phyloP scores from a whole-genome alignment of 2,113 vertebrate genomes.

The Chloropsis cyanopogon region DNA sequence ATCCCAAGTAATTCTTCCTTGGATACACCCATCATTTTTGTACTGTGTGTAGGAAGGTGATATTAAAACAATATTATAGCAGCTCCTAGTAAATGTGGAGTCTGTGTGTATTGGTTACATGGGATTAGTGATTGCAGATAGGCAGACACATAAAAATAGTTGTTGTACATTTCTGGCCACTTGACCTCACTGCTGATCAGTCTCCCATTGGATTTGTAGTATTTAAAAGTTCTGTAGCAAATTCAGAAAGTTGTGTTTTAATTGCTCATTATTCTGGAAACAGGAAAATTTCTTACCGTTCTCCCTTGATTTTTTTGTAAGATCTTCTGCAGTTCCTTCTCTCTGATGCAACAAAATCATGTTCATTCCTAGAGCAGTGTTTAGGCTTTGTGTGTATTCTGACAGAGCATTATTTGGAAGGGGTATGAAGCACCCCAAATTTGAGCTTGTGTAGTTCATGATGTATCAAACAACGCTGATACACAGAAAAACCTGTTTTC shows the following conservation, averaged over 20 bases:
- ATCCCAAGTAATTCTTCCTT: neutral
- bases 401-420: neutral
- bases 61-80: neutral
- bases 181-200: neutral
- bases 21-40: rapidly evolving
- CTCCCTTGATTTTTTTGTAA: neutral
- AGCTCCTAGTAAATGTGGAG: neutral
- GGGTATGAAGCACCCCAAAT: neutral
- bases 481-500: neutral
- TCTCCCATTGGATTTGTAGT: neutral
- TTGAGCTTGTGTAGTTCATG: neutral
- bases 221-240: neutral
- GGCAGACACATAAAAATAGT: neutral
- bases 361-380: neutral
- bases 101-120: neutral
- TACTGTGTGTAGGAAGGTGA: neutral
- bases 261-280: neutral
- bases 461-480: neutral
- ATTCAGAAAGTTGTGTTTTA: neutral
- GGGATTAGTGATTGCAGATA: neutral
- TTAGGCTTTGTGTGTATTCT: neutral
- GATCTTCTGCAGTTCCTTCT: neutral
- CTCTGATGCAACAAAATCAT: neutral
- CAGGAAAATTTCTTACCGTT: neutral
- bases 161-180: neutral